phyloP scores from a whole-genome alignment of 2,797 vertebrate species.

The Paedocypris micromegethes region DNA sequence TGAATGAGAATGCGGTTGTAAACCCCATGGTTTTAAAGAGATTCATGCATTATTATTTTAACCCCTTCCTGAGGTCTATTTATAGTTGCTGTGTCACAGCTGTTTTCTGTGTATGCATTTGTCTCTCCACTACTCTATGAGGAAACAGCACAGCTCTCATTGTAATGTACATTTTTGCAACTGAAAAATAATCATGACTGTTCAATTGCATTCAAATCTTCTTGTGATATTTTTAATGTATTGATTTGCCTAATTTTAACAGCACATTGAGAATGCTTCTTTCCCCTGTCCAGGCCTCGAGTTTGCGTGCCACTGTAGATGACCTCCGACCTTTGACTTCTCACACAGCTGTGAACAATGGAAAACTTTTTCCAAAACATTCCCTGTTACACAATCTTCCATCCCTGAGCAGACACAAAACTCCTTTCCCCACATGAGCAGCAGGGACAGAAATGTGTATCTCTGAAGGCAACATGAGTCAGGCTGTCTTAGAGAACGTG shows the following conservation, averaged over 20 bases:
- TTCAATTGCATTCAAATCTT: neutral
- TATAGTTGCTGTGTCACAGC: neutral
- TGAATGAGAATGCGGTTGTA: neutral
- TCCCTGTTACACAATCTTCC: slow-evolving; percentile 24
- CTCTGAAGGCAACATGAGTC: neutral
- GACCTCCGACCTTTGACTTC: slow-evolving; percentile 31
- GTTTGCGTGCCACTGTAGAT: slow-evolving; percentile 24
- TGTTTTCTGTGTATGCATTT: slow-evolving; percentile 3
- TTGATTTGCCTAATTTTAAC: neutral
- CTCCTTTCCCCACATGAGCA: neutral
- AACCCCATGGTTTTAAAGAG: neutral
- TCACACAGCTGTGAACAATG: slow-evolving; percentile 45
- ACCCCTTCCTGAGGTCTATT: neutral
- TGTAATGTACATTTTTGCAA: no score
- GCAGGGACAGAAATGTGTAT: neutral
- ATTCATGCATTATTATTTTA: neutral
- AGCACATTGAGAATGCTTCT: neutral
- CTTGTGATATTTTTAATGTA: neutral
- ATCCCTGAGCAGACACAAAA: neutral
- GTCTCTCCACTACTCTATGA: neutral
- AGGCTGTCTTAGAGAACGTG: no score
- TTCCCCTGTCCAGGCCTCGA: neutral
- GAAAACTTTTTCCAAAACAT: slow-evolving; percentile 28
- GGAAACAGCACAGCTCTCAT: no score
- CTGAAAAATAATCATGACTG: no score